Percentiles rank a stretch among this genome's conserved stretches.
These are phyloP conservation scores for Manis javanica DNA, from an alignment of 2,797 vertebrate genomes.

Conservation along the genomic window DNA sequence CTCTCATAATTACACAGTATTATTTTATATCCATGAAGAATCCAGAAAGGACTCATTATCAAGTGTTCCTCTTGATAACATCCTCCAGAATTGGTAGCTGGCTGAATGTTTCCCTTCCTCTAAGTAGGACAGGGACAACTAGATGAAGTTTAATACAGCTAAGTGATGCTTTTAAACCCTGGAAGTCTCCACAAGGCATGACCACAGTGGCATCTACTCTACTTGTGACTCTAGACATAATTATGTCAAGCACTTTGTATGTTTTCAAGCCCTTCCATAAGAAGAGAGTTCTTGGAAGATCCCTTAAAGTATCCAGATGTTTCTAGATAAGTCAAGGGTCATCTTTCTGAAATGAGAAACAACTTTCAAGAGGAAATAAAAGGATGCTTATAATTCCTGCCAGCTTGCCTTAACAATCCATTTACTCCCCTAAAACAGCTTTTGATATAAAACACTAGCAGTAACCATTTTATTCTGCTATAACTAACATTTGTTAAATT, in stretches of 20 bases:
- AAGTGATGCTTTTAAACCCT: constrained; percentile 13
- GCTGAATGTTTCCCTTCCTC: not conserved
- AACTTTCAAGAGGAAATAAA: constrained; percentile 38
- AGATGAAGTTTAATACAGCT: not conserved
- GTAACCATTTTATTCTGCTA: constrained; percentile 24
- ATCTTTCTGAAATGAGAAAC: constrained; percentile 46
- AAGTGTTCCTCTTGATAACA: not conserved
- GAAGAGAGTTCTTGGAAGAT: constrained; percentile 10
- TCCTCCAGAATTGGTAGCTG: not conserved
- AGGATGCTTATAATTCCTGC: constrained; percentile 48
- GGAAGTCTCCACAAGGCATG: not conserved
- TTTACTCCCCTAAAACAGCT: not conserved
- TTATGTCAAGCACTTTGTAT: constrained; percentile 20
- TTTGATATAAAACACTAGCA: constrained; percentile 52
- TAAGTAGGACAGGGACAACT: not conserved
- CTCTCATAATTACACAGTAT: not conserved
- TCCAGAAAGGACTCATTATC: not conserved
- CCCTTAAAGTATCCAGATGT: constrained; percentile 26
- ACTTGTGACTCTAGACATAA: not conserved
- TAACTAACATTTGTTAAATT: constrained; percentile 45
- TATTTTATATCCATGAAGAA: not conserved
- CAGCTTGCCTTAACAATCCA: constrained; percentile 1
- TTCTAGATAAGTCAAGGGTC: constrained; percentile 57
- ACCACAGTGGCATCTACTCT: not conserved
- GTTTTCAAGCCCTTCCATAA: not conserved